Conservation (phyloP, 2,888 invertebrate species). For the Phyllotreta cruciferae region DNA sequence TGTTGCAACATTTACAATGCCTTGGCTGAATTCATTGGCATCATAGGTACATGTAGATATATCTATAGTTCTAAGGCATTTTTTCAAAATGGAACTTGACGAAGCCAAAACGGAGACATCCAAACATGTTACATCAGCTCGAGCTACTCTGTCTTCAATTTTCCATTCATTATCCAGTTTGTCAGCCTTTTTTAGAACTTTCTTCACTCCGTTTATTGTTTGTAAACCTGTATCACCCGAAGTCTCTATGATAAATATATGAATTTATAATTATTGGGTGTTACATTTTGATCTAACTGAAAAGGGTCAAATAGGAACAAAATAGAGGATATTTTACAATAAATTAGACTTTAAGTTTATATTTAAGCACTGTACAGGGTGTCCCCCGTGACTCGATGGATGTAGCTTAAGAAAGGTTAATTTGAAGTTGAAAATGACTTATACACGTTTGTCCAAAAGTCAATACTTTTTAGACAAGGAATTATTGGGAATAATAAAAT, state of each 20-base stretch:
- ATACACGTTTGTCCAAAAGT: too few relatives aligned
- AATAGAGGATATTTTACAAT: too few relatives aligned
- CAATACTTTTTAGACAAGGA: too few relatives aligned
- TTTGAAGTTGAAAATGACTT: too few relatives aligned
- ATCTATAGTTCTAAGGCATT: conserved; percentile 54
- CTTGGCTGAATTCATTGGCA: conserved; percentile 60
- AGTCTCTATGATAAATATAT: conserved; percentile 40
- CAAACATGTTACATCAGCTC: conserved; percentile 55
- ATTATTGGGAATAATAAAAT: too few relatives aligned
- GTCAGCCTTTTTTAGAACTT: conserved; percentile 51
- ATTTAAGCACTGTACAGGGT: too few relatives aligned
- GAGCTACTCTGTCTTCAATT: conserved; percentile 50
- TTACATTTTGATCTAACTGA: too few relatives aligned
- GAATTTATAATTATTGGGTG: too few relatives aligned
- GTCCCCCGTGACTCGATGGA: too few relatives aligned
- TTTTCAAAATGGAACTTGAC: conserved; percentile 52
- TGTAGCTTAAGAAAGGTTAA: too few relatives aligned
- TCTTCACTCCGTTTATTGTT: conserved; percentile 49
- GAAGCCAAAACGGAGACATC: conserved; percentile 54
- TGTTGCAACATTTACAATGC: conserved; percentile 60
- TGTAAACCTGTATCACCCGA: conserved; percentile 40
- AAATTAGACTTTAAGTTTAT: too few relatives aligned
- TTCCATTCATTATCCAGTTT: conserved; percentile 48
- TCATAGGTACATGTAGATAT: conserved; percentile 62
- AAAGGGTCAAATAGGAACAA: too few relatives aligned